Evolutionary conservation across 2,888 invertebrate genomes (phyloP).

Genomic region (Gymnocheta viridis): DNA sequence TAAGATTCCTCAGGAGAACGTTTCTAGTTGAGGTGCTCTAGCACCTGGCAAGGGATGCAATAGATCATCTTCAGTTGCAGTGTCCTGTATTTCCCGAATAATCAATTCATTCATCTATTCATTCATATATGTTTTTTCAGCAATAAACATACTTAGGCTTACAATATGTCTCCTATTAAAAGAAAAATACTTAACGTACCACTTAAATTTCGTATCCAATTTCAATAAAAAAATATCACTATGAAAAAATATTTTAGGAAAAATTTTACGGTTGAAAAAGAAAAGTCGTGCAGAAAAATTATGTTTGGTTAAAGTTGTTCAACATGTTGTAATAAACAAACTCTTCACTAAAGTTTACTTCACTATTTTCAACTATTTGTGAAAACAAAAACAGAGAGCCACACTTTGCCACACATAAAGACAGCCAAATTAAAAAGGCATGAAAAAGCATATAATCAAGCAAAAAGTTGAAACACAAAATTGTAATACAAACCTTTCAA

Average conservation of each 20-base stretch:
- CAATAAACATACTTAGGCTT: too few species aligned
- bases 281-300: conserved; percentile 62
- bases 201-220: background rate
- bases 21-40: too few species aligned
- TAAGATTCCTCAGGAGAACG: too few species aligned
- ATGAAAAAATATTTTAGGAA: background rate
- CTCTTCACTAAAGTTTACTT: conserved; percentile 78
- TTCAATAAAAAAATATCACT: background rate
- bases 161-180: too few species aligned
- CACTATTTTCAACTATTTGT: conserved; percentile 73
- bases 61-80: too few species aligned
- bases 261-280: conserved; percentile 29
- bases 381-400: conserved; percentile 46
- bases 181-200: background rate
- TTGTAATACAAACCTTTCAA: conserved; percentile 4
- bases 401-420: background rate
- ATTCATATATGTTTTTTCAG: too few species aligned
- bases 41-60: too few species aligned
- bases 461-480: conserved; percentile 2
- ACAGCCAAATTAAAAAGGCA: conserved; percentile 42
- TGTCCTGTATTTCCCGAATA: too few species aligned
- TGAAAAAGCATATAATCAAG: conserved; percentile 39
- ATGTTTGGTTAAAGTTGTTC: conserved; percentile 63
- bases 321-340: conserved; percentile 76
- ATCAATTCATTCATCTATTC: too few species aligned